Evolutionary conservation across 2,113 vertebrate genomes (phyloP).

Genomic region (Petaurus breviceps): DNA sequence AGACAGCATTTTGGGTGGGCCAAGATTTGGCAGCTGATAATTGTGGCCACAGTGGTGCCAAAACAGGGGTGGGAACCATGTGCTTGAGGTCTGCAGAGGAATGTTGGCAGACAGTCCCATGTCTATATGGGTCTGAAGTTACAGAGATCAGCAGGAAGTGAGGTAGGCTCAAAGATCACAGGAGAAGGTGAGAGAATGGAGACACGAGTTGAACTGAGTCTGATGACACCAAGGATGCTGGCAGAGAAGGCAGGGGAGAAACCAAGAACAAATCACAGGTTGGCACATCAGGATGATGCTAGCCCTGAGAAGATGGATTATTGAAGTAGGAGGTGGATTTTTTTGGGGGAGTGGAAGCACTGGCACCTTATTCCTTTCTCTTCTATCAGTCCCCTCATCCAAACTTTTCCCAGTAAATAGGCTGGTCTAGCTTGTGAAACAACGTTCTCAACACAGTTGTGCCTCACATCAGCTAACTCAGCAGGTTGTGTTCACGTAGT

Average conservation of each 20-base stretch:
- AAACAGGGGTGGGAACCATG: neutral
- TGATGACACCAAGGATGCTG: neutral
- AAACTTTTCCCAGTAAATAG: neutral
- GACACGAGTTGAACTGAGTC: neutral
- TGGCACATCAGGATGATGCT: neutral
- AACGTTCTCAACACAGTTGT: neutral
- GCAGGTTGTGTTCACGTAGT: neutral
- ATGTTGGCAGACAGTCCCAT: neutral
- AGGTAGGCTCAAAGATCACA: neutral
- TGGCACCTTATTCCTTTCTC: neutral
- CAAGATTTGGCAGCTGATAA: neutral
- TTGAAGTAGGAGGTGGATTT: neutral
- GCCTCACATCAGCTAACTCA: neutral
- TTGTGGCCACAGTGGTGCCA: neutral
- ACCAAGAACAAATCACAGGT: neutral
- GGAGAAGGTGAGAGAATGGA: neutral
- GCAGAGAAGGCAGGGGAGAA: neutral
- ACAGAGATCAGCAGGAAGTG: neutral
- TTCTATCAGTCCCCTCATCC: neutral
- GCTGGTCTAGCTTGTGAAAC: neutral
- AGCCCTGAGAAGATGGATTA: neutral
- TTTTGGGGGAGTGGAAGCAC: neutral
- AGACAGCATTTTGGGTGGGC: neutral
- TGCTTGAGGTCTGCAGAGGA: neutral
- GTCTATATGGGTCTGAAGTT: neutral